Conservation (phyloP, 2,113 vertebrate genomes). For the Prunella fulvescens region DNA sequence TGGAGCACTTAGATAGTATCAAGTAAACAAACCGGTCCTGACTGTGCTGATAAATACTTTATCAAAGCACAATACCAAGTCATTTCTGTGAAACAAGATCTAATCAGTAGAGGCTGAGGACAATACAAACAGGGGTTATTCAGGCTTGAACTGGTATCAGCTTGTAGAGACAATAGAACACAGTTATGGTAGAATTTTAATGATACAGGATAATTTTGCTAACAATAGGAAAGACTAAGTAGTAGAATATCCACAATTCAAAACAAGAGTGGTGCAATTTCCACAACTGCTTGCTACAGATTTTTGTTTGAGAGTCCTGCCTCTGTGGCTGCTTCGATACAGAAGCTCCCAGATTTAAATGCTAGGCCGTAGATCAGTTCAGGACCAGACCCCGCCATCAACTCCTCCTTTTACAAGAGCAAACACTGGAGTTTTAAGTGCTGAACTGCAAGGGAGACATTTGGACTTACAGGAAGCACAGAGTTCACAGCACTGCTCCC, state of each 20-base stretch:
- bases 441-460: background rate
- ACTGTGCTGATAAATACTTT: background rate
- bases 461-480: background rate
- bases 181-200: background rate
- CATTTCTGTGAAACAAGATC: slow-evolving; percentile 1
- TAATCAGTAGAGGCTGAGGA: slow-evolving; percentile 1
- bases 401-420: background rate
- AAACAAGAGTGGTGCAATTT: background rate
- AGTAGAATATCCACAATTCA: background rate
- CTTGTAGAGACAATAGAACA: background rate
- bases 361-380: background rate
- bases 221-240: background rate
- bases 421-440: background rate
- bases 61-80: slow-evolving; percentile 17
- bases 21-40: background rate
- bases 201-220: background rate
- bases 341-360: background rate
- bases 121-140: background rate
- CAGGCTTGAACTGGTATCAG: background rate
- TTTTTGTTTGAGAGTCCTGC: background rate
- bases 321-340: background rate
- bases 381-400: background rate
- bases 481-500: background rate
- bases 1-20: slow-evolving; percentile 4
- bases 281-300: background rate